Base-by-base conservation (phyloP, 2,888 invertebrate genomes). In the Trichopria drosophilae region DNA sequence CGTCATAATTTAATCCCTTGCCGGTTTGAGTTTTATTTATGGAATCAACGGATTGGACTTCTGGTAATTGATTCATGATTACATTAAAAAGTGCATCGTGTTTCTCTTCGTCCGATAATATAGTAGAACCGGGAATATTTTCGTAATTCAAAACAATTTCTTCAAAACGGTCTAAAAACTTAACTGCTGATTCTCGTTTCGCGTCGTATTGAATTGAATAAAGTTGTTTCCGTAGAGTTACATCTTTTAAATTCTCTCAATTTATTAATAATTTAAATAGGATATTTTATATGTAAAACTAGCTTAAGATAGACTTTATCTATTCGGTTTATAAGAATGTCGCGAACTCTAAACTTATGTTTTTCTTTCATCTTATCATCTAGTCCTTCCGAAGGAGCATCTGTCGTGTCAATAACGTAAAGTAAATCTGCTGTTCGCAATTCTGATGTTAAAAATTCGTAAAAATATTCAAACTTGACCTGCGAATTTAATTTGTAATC, bases 381-480 rank as follows among this genome's bases (percentile, higher is more conserved):
- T 36, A 56, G 41, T n/a, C 46, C 45, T 37, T 36, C 42, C 29
- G 50, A 45, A 16, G 46, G 41, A 23, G 26, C 37, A 10, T 45
- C 45, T 16, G 48, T 28, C 13, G 44, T 42, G 35, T 60, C 47
- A 22, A 60, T 55, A 4, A 60, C 52, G 18, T 60, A 53, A 15
- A 58, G 47, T 39, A 60, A 45, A 36, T 57, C 53, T 13, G 47
- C 43, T 3, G 49, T 50, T 39, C 58, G 44, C 35, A 60, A 49
- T 37, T 59, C 52, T 7, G 57, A 60, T 32, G 45, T 46, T 23
- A 60, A 35, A 43, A 53, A 59, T 34, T 58, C 58, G 28, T 46
- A 47, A 36, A 58, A 60, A 36, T 57, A 46, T 29, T 57, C 55
- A 41, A 34, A 58, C 32, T 55, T 57, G 9, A 46, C 43, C 29